Evolutionary conservation across 2,888 invertebrate species (phyloP).

Genomic region (Mythimna vitellina): DNA sequence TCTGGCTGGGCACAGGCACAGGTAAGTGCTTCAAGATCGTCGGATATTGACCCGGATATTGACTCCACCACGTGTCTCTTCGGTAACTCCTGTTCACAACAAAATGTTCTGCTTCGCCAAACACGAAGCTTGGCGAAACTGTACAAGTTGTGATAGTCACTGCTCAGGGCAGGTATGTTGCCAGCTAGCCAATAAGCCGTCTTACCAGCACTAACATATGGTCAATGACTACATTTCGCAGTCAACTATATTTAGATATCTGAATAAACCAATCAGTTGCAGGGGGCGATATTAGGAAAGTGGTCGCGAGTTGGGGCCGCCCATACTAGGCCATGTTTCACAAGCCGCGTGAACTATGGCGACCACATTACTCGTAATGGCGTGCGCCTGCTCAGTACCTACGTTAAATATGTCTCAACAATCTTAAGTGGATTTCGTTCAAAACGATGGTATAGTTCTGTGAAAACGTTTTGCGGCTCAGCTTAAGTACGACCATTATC

Average conservation of each 20-base stretch:
- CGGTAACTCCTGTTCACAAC: not conserved
- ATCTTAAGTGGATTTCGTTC: slow-evolving; percentile 8
- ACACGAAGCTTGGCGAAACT: not conserved
- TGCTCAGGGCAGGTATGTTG: not conserved
- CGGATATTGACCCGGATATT: not conserved
- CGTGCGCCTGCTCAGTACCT: not conserved
- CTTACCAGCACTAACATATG: not conserved
- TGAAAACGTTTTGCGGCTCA: slow-evolving; percentile 8
- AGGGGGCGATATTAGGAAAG: slow-evolving; percentile 30
- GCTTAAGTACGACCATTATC: slow-evolving; percentile 2
- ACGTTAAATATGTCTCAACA: not conserved
- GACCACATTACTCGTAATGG: slow-evolving; percentile 15
- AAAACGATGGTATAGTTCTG: slow-evolving; percentile 23
- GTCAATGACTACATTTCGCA: slow-evolving; percentile 29
- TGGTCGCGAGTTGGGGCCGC: slow-evolving; percentile 2
- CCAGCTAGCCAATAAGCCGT: slow-evolving; percentile 4
- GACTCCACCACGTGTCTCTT: not conserved
- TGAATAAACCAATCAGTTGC: slow-evolving; percentile 31
- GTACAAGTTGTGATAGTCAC: not conserved
- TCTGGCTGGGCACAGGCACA: not conserved
- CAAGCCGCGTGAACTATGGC: slow-evolving; percentile 14
- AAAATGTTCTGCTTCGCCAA: not conserved
- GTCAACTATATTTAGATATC: slow-evolving; percentile 17
- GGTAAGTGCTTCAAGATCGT: not conserved
- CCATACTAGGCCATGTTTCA: slow-evolving; percentile 25